Conservation (phyloP, 2,113 vertebrate species). For the Rhinopomastus cyanomelas region DNA sequence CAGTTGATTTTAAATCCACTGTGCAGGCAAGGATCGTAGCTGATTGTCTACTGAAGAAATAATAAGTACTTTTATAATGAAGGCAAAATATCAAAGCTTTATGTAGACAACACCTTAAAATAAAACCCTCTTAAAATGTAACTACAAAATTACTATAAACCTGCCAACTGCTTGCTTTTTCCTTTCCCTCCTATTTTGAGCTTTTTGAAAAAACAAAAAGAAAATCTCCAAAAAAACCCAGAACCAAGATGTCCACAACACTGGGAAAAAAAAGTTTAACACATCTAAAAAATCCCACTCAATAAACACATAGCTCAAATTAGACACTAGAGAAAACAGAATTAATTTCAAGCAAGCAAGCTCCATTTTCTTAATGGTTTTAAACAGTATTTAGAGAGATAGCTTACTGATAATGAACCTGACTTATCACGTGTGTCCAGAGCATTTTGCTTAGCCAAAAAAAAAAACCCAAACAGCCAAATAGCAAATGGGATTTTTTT, state of each 20-base stretch:
- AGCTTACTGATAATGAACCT: background rate
- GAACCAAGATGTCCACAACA: conserved; percentile 34
- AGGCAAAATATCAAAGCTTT: background rate
- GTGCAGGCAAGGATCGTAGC: conserved; percentile 68
- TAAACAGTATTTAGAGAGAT: background rate
- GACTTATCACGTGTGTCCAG: background rate
- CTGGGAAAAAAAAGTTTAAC: background rate
- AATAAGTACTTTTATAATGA: conserved; percentile 41
- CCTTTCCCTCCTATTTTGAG: conserved; percentile 33
- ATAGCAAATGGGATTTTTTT: background rate
- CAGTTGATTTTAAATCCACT: conserved; percentile 70
- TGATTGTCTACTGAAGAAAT: conserved; percentile 66
- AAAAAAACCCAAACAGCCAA: fast-evolving
- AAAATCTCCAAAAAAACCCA: background rate
- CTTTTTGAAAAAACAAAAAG: background rate
- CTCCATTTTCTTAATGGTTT: conserved; percentile 1
- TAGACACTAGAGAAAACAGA: conserved; percentile 9
- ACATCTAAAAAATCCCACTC: conserved; percentile 19
- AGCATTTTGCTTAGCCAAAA: background rate
- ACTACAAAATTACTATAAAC: conserved; percentile 6
- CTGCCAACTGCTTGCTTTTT: conserved; percentile 48
- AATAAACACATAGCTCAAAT: conserved; percentile 13
- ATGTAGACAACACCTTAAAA: background rate
- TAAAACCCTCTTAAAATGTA: background rate
- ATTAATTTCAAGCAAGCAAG: background rate